Evolutionary conservation across 2,113 vertebrate genomes (phyloP), one percentile per base, ranked within the genome.

Genomic region (Nicator chloris): DNA sequence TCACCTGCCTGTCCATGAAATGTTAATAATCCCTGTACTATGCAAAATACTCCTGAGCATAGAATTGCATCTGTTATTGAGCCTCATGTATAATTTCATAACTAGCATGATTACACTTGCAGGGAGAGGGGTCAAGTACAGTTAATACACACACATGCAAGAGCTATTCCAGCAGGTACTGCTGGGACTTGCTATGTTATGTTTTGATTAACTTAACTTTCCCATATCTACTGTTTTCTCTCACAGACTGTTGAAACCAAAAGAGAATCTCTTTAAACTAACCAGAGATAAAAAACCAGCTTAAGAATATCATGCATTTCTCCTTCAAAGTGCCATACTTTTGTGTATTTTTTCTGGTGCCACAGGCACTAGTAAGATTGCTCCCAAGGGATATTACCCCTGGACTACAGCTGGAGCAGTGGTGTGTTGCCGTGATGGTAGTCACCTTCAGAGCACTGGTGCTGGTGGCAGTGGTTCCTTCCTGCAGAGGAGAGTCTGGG

Each of bases 401-500:
- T 49, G 59, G 26, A 11, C 33, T 50, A 26, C 30, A 86, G 18
- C 12, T 1, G 1, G 61, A 66, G 45, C 28, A 16, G 30, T 23
- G 26, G 2, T 33, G 26, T 42, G 33, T 54, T 5, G 3, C 27
- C 51, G 72, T 49, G 57, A 37, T 24, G 17, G 18, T 33, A 15
- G 2, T 65, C 39, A 63, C 61, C 42, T 23, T 10, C 12, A 37
- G 40, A 51, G 31, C 39, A 44, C 31, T 3, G 2, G 4, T 61
- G 40, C 37, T 23, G 45, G 13, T 2, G 2, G 49, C 33, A 64
- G 49, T 16, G 15, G 22, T 65, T 37, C 8, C 22, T 13, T 27
- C 3, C 5, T 0, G 1, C 11, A 30, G 13, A 61, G 27, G 18
- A 51, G 27, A 30, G 16, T 53, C 19, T 72, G 16, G 4, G 24